Base-by-base conservation (phyloP, 2,797 vertebrate genomes). In the Malurus leucopterus region DNA sequence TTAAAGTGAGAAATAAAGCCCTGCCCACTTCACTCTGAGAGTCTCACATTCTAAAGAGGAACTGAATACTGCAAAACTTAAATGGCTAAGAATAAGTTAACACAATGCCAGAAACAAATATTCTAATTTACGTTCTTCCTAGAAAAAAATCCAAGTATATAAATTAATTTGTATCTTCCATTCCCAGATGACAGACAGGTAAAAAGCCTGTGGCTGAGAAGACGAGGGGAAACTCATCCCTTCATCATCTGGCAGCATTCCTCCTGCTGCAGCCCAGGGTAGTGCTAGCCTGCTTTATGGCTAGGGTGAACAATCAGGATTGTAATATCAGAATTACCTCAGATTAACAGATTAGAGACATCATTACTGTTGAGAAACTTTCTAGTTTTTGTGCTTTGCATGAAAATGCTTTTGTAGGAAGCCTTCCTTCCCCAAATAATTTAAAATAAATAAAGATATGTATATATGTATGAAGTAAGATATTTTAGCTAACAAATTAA, bases 341-440 rank as follows among this genome's bases (percentile, higher is more conserved):
- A 19, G 13, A 61, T 75, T 79, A 17, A 44, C 44, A 86, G 34
- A 85, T 43, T 50, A 32, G 22, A 22, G 14, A 30, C 53, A 71
- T 29, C 4, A 17, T 21, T 30, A 43, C 40, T 53, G 12, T 46
- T 53, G 20, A 79, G 69, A 80, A 84, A 11, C 8, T 46, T 63
- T 46, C 15, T 59, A 13, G 36, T 91, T 59, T 79, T 64, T 22
- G 2, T 41, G 23, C 79, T 88, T 91, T 54, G 30, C 44, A 32
- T 49, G 24, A 38, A 49, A 44, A 29, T 54, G 1, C 30, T 27
- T 86, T 72, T 72, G 19, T 44, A 17, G 19, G 8, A 79, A 30
- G 30, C 1, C 4, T 4, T 2, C 3, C 6, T 2, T 4, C 22
- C 2, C 5, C 6, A 0, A 2, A 30, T 8, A 49, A 49, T 26